phyloP scores from a whole-genome alignment of 1,140 invertebrate species.

The Ceratina australensis region DNA sequence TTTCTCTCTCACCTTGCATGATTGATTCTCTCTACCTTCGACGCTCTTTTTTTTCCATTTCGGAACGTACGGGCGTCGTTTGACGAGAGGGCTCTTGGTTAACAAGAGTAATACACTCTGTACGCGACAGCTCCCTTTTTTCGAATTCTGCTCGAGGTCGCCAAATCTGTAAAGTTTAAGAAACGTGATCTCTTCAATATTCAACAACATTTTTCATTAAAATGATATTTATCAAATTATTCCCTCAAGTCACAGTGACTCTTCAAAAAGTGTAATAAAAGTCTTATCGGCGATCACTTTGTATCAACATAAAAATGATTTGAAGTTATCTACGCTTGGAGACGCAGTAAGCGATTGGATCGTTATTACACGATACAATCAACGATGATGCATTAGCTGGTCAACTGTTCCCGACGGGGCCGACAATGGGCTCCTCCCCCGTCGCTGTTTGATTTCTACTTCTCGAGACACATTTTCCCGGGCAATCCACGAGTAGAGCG shows the following conservation, averaged over 20 bases:
- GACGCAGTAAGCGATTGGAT: no score
- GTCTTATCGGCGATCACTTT: no score
- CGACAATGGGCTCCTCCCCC: no score
- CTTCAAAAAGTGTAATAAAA: not conserved
- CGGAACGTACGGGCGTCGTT: not conserved
- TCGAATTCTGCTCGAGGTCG: not conserved
- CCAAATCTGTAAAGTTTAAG: no score
- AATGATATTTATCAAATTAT: no score
- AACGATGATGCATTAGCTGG: slow-evolving; percentile 7
- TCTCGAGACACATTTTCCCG: slow-evolving; percentile 1
- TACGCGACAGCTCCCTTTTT: not conserved
- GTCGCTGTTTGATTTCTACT: slow-evolving; percentile 5
- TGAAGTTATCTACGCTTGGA: no score
- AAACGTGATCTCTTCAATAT: no score
- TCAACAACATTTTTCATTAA: no score
- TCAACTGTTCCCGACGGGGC: not conserved
- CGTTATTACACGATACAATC: not conserved
- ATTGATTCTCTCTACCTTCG: not conserved
- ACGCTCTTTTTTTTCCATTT: not conserved
- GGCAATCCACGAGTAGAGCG: not conserved
- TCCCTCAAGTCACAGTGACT: no score
- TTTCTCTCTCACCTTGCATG: not conserved
- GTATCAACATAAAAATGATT: no score
- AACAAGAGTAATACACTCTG: not conserved
- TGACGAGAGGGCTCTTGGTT: slow-evolving; percentile 1